Base-by-base conservation (phyloP, 1,140 invertebrate genomes). In the Zaprionus capensis region DNA sequence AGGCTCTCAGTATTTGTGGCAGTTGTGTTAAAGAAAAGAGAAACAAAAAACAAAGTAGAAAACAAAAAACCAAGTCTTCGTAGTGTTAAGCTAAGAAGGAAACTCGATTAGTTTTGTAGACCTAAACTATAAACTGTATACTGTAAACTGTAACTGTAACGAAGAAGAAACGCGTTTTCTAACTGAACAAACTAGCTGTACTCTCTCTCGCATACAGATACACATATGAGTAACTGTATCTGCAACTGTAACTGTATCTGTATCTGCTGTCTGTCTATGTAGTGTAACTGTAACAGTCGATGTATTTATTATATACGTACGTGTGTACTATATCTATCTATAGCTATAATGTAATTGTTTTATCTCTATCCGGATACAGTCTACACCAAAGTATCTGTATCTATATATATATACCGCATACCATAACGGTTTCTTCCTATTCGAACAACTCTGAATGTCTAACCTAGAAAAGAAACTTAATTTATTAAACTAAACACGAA, bases 131-230 rank as follows among this genome's bases (percentile, higher is more conserved):
- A 7, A 44, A 44, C 41, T 41, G 44, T 67, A 66, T 68, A 28
- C 59, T 59, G 44, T 67, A 66, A 71, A 28, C 59, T 59, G 15
- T 75, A 79, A 82, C 24, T 58, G 36, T 31, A 46, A 44, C 36
- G 41, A 36, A 46, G 14, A 22, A 38, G 38, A 83, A 83, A 71
- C 56, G 59, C 67, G 68, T 87, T 87, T 88, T 88, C 85, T 78
- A 72, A 90, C 85, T 88, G 84, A 88, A 81, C 84, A 90, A 90
- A 88, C 65, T 87, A 87, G 83, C 44, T 84, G 74, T 87, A 87
- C 68, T 76, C 57, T 78, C 46, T 82, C 58, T 53, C 51, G 28
- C 61, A 31, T 28, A 31, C 31, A 11, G 41, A 67, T 31, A 80
- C 65, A 57, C 67, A 77, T 51, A 71, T 66, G 9, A 34, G 46